phyloP scores from a whole-genome alignment of 2,888 invertebrate genomes.

The Caenorhabditis imperialis region DNA sequence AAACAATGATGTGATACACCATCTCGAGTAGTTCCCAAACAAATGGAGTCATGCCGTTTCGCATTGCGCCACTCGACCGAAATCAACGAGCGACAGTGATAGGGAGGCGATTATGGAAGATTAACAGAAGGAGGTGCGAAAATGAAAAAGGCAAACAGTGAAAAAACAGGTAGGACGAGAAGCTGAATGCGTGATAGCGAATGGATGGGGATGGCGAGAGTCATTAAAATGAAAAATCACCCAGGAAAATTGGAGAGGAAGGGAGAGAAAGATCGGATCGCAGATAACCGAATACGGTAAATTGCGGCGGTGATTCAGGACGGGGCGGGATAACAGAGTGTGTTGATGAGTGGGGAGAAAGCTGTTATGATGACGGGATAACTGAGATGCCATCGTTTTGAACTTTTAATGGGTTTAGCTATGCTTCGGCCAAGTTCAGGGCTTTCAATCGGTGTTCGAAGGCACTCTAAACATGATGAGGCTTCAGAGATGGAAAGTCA shows the following conservation, averaged over 20 bases:
- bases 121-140: neutral
- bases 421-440: no score
- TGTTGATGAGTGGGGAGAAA: slow-evolving; percentile 35
- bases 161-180: neutral
- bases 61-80: no score
- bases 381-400: neutral
- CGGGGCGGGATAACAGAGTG: slow-evolving; percentile 22
- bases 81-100: neutral
- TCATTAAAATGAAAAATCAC: slow-evolving; percentile 38
- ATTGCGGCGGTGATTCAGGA: slow-evolving; percentile 29
- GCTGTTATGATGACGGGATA: slow-evolving; percentile 32
- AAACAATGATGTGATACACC: slow-evolving; percentile 33
- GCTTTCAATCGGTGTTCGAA: no score
- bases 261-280: slow-evolving; percentile 20
- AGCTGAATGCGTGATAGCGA: neutral
- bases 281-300: slow-evolving; percentile 24
- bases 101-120: neutral
- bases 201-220: slow-evolving; percentile 13
- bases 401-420: no score
- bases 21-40: slow-evolving; percentile 36
- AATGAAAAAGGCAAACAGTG: neutral
- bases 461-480: no score
- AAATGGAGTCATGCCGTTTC: slow-evolving; percentile 39
- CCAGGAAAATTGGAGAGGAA: neutral
- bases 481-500: no score